Conservation (phyloP, 2,113 vertebrate species). For the Microcebus lehilahytsara region DNA sequence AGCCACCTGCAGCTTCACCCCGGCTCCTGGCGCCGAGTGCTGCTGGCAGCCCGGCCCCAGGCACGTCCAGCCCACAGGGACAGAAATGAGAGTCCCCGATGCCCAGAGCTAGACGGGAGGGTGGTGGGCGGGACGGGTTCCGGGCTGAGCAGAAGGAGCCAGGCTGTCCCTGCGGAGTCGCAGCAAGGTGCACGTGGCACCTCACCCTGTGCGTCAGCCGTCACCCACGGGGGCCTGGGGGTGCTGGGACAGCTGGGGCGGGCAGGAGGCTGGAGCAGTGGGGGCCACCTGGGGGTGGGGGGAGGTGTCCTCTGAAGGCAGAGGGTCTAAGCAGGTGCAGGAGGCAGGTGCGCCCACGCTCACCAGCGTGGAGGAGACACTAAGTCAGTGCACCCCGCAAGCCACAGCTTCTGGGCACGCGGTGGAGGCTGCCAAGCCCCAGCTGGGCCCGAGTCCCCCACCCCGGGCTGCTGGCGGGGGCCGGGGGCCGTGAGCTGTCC, state of each 20-base stretch:
- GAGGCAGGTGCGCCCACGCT: background rate
- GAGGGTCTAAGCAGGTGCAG: background rate
- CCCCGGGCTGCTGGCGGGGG: no score
- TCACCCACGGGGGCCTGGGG: background rate
- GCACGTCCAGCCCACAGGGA: background rate
- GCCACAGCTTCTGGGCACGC: accelerated
- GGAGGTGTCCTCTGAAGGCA: background rate
- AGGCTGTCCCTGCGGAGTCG: background rate
- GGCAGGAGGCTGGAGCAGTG: background rate
- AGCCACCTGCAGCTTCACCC: no score
- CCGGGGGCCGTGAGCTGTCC: no score
- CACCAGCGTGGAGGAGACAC: accelerated
- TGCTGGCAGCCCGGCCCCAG: accelerated
- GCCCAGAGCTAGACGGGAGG: no score
- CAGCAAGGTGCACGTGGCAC: background rate
- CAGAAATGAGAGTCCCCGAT: accelerated
- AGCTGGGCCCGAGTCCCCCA: background rate
- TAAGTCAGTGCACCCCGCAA: accelerated
- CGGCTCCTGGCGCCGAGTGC: accelerated
- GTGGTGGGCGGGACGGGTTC: no score
- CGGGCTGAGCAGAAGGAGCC: accelerated
- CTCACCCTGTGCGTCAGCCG: background rate
- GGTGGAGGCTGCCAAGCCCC: background rate
- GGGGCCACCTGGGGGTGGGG: background rate
- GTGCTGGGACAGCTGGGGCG: background rate